Evolutionary conservation across 2,888 invertebrate genomes (phyloP).

Genomic region (Saturnia pavonia): DNA sequence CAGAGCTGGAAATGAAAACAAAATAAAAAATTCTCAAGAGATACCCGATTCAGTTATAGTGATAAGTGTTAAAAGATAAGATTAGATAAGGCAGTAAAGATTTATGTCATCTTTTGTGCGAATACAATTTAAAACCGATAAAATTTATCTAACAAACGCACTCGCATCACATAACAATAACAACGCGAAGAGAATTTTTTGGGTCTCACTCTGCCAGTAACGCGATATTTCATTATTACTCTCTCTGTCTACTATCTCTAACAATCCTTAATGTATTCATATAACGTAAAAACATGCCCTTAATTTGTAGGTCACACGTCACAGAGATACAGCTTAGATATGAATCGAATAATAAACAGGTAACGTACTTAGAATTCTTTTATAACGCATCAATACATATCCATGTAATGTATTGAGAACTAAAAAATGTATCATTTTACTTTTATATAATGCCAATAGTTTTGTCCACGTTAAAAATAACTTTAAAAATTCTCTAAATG

Average conservation of each 20-base stretch:
- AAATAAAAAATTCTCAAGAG: conserved; percentile 19
- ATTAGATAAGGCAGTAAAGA: conserved; percentile 24
- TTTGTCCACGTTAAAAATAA: background rate
- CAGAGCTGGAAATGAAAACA: background rate
- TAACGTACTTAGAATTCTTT: conserved; percentile 28
- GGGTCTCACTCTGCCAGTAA: no score
- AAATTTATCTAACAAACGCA: conserved; percentile 4
- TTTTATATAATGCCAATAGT: background rate
- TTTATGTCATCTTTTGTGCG: conserved; percentile 29
- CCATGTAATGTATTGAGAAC: background rate
- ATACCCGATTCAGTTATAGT: conserved; percentile 26
- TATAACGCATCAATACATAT: conserved; percentile 21
- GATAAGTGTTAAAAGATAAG: conserved; percentile 35
- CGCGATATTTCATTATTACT: no score
- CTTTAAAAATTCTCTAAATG: background rate
- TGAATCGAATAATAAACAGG: conserved; percentile 28
- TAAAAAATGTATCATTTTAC: background rate
- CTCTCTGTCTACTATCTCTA: no score
- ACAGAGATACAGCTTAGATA: conserved; percentile 24
- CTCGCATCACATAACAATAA: conserved; percentile 10
- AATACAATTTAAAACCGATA: conserved; percentile 21
- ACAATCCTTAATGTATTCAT: background rate
- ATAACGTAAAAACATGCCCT: conserved; percentile 28
- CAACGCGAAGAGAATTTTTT: background rate
- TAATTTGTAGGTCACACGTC: conserved; percentile 38